These are phyloP conservation scores for Terebella lapidaria DNA, from an alignment of 2,888 invertebrate species.

Conservation along the genomic window DNA sequence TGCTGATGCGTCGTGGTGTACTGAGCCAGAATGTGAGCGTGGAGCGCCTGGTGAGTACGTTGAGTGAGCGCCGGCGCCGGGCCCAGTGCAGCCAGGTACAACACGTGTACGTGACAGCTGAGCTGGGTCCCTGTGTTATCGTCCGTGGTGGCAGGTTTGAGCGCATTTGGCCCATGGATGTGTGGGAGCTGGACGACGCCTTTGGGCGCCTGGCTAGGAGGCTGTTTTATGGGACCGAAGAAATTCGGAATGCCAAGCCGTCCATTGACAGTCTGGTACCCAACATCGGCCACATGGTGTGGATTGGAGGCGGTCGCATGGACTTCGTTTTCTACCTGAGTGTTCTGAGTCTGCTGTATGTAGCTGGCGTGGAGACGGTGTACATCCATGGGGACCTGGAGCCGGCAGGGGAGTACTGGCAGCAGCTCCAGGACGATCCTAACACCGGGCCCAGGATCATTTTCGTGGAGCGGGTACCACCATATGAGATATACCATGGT, in stretches of 20 bases:
- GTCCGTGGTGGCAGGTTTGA: constrained; percentile 19
- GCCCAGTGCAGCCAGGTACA: constrained; percentile 14
- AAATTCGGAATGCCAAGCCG: constrained; percentile 16
- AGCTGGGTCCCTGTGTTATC: constrained; percentile 11
- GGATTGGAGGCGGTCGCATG: constrained; percentile 37
- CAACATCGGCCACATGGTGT: constrained; percentile 45
- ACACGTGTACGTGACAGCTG: constrained; percentile 9
- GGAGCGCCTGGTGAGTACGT: neutral
- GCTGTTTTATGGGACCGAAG: constrained; percentile 31
- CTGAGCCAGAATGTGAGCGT: neutral
- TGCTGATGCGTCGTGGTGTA: constrained; percentile 17
- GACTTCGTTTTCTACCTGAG: constrained; percentile 44
- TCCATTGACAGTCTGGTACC: constrained; percentile 30
- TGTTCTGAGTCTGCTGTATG: constrained; percentile 36
- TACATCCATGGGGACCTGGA: constrained; percentile 39
- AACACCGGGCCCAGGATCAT: constrained; percentile 13
- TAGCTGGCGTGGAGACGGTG: constrained; percentile 36
- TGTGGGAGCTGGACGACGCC: constrained; percentile 28
- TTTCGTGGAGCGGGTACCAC: constrained; percentile 17
- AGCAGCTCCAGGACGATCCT: neutral
- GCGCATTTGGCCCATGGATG: constrained; percentile 31
- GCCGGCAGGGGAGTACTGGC: constrained; percentile 22
- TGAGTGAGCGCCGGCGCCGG: neutral
- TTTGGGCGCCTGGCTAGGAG: constrained; percentile 28
- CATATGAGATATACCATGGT: constrained; percentile 20